Percentiles rank a stretch among this genome's conserved stretches.
These are phyloP conservation scores for Poicephalus gulielmi DNA, from an alignment of 2,113 vertebrate genomes.

Conservation along the genomic window DNA sequence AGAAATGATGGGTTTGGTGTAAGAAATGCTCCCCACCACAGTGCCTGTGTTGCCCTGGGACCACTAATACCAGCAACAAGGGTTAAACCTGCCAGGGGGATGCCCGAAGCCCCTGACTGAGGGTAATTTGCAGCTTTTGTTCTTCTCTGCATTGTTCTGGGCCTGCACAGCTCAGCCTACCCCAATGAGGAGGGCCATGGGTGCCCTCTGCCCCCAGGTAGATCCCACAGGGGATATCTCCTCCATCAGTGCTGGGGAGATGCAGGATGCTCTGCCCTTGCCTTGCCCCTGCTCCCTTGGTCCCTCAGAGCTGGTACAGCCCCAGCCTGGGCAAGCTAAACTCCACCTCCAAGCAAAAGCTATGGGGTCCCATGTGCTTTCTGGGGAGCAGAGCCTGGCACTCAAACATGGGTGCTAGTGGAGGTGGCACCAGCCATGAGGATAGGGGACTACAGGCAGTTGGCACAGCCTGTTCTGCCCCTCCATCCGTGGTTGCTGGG, in stretches of 20 bases:
- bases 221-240: not conserved
- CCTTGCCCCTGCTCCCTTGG: not conserved
- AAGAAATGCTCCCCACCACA: not conserved
- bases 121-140: not conserved
- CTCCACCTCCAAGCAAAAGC: not conserved
- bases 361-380: not conserved
- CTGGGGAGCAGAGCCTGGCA: not conserved
- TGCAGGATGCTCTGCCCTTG: not conserved
- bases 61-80: fast-evolving
- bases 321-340: not conserved
- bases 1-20: not conserved
- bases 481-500: fast-evolving
- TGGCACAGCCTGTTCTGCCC: not conserved
- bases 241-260: fast-evolving
- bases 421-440: not conserved
- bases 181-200: fast-evolving
- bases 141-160: not conserved
- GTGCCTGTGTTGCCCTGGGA: fast-evolving
- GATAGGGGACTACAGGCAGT: fast-evolving
- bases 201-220: not conserved
- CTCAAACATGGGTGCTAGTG: not conserved
- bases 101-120: not conserved
- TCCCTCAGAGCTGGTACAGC: not conserved
- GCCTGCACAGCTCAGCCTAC: not conserved
- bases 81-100: not conserved